A percentile compares a stretch with the other conserved stretches of the same genome.
Evolutionary conservation across 2,888 invertebrate species (phyloP).

Genomic region (Auanema freiburgensis): DNA sequence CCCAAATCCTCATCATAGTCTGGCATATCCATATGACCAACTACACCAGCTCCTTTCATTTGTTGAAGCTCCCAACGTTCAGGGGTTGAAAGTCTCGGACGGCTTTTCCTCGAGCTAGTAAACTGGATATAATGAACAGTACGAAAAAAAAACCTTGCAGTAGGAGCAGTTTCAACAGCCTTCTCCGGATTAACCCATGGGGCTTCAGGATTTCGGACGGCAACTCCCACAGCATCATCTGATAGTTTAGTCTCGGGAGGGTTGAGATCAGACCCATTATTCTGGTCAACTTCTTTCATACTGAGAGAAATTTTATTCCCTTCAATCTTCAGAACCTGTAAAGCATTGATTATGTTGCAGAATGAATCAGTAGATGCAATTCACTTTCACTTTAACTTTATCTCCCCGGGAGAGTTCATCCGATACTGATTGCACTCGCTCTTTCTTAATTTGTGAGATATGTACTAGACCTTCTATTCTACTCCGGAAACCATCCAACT

Average conservation of each 20-base stretch:
- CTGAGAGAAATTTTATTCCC: conserved; percentile 83
- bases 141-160: conserved; percentile 18
- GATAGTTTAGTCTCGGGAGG: conserved; percentile 68
- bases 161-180: conserved; percentile 8
- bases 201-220: conserved; percentile 46
- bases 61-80: conserved; percentile 96
- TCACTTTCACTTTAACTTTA: conserved; percentile 77
- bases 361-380: too few species aligned
- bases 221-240: conserved; percentile 49
- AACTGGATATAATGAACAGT: background rate
- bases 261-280: conserved; percentile 89
- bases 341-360: too few species aligned
- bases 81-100: conserved; percentile 85
- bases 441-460: conserved; percentile 75
- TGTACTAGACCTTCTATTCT: conserved; percentile 93
- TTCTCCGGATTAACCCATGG: conserved; percentile 55
- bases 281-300: conserved; percentile 82
- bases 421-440: conserved; percentile 84
- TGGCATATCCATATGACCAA: conserved; percentile 82
- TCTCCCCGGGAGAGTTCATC: conserved; percentile 89
- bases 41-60: conserved; percentile 82
- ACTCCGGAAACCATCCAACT: conserved; percentile 84
- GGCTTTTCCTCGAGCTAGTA: conserved; percentile 31
- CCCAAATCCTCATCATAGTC: conserved; percentile 98
- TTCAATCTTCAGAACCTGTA: conserved; percentile 82